Base-by-base conservation (phyloP, 1,140 invertebrate genomes). In the Drosophila takahashii region DNA sequence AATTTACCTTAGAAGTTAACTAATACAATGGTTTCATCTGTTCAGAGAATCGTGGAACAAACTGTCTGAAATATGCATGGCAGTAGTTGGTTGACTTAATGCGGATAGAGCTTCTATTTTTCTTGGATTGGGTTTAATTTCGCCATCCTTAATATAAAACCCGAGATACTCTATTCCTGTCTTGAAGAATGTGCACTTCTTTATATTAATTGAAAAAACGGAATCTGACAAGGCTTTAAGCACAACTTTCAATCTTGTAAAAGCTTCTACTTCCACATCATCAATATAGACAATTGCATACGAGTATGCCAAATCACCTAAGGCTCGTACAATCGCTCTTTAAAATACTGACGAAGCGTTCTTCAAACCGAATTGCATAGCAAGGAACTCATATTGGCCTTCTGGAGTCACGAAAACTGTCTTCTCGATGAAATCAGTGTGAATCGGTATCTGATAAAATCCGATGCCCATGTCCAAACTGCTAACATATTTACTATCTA, bases 81-180 rank as follows among this genome's bases (percentile, higher is more conserved):
- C 3, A 22, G 1, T 22, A 22, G 22, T 22, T 22, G 22, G 22
- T 22, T 22, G 22, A 22, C 22, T 22, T 22, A 22, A 22, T 22
- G 22, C 22, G 22, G 3, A 22, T 22, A 22, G 22, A 22, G 22
- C 22, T 22, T 22, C 3, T 22, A 22, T 22, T 22, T 22, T 22
- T 22, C 22, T 22, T 2, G 22, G 22, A 22, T 22, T 22, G 22
- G 22, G 22, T 22, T 22, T 22, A 22, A 3, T 22, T 22, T 22
- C 22, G 22, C 22, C 22, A 22, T 22, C 22, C 3, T 22, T 22
- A 22, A 22, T 22, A 22, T 54, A 39, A 15, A 54, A 39, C n/a
- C 36, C 18, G 7, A 62, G 26, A 29, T 53, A 62, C 11, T 62
- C 37, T 34, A 62, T 22, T 32, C 48, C 59, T 22, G 37, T 34